phyloP scores from a whole-genome alignment of 2,888 invertebrate genomes.

The Melinopterus prodromus region DNA sequence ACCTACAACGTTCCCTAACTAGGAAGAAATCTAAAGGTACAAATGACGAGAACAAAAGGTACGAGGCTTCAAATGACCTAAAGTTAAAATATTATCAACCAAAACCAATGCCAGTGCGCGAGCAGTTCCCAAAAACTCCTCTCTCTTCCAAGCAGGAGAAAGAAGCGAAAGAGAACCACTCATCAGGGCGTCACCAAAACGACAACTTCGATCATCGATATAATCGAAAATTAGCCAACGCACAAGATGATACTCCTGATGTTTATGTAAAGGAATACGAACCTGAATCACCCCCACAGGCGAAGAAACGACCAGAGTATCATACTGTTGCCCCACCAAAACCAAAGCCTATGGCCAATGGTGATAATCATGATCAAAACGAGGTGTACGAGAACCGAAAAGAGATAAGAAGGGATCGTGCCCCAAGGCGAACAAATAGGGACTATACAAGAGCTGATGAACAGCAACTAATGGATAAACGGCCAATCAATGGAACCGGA shows the following conservation, averaged over 20 bases:
- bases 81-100: background rate
- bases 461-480: background rate
- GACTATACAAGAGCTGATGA: background rate
- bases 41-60: background rate
- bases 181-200: too few species aligned
- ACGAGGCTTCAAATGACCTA: background rate
- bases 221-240: constrained; percentile 13
- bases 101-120: background rate
- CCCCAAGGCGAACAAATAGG: background rate
- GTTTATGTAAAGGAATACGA: background rate
- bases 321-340: background rate
- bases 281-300: background rate
- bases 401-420: background rate
- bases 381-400: background rate
- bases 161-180: too few species aligned
- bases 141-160: background rate
- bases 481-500: background rate
- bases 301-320: background rate
- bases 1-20: background rate
- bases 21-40: background rate
- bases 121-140: background rate
- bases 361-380: background rate
- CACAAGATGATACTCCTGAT: constrained; percentile 9
- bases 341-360: background rate
- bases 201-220: background rate